These are phyloP conservation scores for Isoperla grammatica DNA, from an alignment of 2,888 invertebrate genomes.

Conservation along the genomic window DNA sequence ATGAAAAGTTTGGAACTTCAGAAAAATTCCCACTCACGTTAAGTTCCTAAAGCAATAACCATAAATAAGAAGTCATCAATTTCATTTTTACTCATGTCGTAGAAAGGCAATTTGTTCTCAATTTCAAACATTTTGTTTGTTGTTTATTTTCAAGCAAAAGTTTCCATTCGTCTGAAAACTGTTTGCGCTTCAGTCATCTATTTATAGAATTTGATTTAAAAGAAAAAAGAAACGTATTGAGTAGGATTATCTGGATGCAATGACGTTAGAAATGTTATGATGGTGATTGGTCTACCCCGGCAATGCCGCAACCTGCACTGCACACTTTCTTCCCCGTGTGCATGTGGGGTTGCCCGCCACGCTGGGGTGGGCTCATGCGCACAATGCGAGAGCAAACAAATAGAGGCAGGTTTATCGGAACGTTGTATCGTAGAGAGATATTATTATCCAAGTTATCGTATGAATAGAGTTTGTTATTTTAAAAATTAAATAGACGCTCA, in stretches of 20 bases:
- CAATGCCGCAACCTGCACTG: not conserved
- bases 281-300: too few relatives aligned
- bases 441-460: not conserved
- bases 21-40: not conserved
- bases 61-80: slow-evolving; percentile 2
- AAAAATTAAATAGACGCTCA: slow-evolving; percentile 10
- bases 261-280: too few relatives aligned
- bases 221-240: too few relatives aligned
- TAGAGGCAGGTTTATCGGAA: not conserved
- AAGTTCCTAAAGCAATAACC: slow-evolving; percentile 18
- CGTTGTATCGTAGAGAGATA: slow-evolving; percentile 3
- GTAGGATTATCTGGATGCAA: too few relatives aligned
- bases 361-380: not conserved
- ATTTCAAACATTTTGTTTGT: not conserved
- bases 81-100: slow-evolving; percentile 1
- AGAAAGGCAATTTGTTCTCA: not conserved
- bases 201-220: too few relatives aligned
- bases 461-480: slow-evolving; percentile 1
- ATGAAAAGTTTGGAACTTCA: too few relatives aligned
- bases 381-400: not conserved
- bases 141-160: not conserved
- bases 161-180: too few relatives aligned
- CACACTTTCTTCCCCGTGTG: slow-evolving; percentile 5
- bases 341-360: not conserved
- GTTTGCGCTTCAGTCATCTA: too few relatives aligned